phyloP scores from a whole-genome alignment of 2,797 vertebrate genomes.

The Gallirallus australis region DNA sequence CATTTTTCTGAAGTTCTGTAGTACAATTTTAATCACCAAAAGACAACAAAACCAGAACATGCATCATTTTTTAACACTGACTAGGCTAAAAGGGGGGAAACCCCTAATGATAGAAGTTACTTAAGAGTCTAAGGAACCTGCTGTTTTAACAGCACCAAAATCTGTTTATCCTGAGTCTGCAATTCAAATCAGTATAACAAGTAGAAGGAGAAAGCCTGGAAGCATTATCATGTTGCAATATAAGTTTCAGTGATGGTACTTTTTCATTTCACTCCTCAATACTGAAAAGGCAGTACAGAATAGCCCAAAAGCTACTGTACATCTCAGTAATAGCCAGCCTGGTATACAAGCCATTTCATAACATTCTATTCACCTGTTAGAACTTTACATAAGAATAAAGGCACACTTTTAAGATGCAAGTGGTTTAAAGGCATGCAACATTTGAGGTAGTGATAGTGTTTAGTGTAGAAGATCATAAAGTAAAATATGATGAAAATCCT shows the following conservation, averaged over 20 bases:
- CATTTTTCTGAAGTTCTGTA: neutral
- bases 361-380: neutral
- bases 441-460: neutral
- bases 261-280: neutral
- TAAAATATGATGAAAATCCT: neutral
- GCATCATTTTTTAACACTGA: neutral
- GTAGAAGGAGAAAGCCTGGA: neutral
- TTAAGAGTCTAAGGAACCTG: neutral
- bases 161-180: neutral
- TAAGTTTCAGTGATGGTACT: neutral
- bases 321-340: neutral
- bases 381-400: neutral
- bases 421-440: neutral
- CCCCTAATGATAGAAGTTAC: neutral
- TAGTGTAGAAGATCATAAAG: neutral
- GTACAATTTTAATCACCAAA: neutral
- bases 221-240: neutral
- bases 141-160: neutral
- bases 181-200: neutral
- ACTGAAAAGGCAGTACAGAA: neutral
- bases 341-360: neutral
- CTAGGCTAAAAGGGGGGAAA: fast-evolving
- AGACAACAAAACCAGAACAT: neutral
- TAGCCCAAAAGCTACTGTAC: neutral
- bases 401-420: neutral